Evolutionary conservation across 1,140 invertebrate species (phyloP), one percentile per base, ranked within the genome.

Genomic region (Drosophila truncata): DNA sequence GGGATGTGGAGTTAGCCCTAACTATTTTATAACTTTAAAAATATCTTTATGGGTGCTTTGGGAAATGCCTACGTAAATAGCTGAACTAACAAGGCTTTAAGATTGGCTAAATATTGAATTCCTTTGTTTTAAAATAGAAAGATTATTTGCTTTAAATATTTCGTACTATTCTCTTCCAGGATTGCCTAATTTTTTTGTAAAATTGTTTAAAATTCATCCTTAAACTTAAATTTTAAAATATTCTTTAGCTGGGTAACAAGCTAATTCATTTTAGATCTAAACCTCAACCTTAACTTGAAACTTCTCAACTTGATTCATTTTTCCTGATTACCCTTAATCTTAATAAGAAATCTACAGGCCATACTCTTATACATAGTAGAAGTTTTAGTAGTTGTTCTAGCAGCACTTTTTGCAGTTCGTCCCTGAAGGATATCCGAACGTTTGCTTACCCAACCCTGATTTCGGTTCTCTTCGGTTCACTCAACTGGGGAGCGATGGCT

Each of bases 401-500:
- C 20, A 57, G 14, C 20, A 31, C 39, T 18, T 61, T 57, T 31
- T 14, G 16, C 27, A 5, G 16, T 23, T 18, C 27, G 10, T 59
- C 27, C 35, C 59, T 8, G 11, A 44, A 44, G 62, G 37, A 70
- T 67, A 67, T 62, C 31, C 16, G 3, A 33, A 50, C 10, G 35
- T 41, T 65, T 31, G 41, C 20, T 14, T 25, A 42, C 27, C 64
- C 27, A 37, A 49, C 33, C 18, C 44, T 66, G 49, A 65, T 18
- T 49, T 52, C 14, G 27, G 18, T 11, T 37, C 49, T 55, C 65
- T 59, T 52, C 14, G 29, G 37, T 37, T 44, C 37, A 29, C 33
- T 59, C 35, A 70, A 66, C 77, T 75, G 52, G 37, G 49, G 58
- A 54, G 35, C 70, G 64, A 58, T 50, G 52, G 55, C 41, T 75